These are phyloP conservation scores for Ostrea edulis DNA, from an alignment of 1,140 invertebrate species.

Conservation along the genomic window DNA sequence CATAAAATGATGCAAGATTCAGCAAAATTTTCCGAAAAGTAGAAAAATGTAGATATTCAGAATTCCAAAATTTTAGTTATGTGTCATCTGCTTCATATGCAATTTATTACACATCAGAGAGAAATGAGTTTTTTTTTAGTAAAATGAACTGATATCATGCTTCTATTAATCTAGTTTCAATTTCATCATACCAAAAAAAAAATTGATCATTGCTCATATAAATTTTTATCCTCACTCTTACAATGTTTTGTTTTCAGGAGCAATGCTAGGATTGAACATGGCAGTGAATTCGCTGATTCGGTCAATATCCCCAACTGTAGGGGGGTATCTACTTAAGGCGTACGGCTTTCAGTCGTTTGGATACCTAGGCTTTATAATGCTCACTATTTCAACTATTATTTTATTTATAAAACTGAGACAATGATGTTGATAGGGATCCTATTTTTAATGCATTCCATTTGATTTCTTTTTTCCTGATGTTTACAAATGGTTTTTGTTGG, in stretches of 20 bases:
- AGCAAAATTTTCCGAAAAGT: too few relatives aligned
- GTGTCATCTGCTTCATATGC: too few relatives aligned
- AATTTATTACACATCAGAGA: too few relatives aligned
- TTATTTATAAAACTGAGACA: constrained; percentile 65
- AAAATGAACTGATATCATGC: too few relatives aligned
- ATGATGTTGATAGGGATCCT: neutral
- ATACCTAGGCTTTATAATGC: constrained; percentile 70
- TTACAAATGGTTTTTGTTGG: neutral
- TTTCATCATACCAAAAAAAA: too few relatives aligned
- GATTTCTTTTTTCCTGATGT: neutral
- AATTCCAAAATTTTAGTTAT: too few relatives aligned
- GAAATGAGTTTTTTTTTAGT: too few relatives aligned
- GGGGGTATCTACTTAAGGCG: constrained; percentile 70
- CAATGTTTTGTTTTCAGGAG: constrained; percentile 70
- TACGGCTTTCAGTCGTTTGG: constrained; percentile 75
- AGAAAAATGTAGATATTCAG: too few relatives aligned
- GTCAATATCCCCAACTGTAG: constrained; percentile 73
- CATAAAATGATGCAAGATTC: neutral
- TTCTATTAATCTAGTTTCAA: too few relatives aligned
- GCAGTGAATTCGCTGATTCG: constrained; percentile 75
- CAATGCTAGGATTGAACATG: constrained; percentile 77
- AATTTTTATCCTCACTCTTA: neutral
- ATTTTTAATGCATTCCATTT: neutral
- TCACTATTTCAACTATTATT: constrained; percentile 65
- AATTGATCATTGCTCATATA: too few relatives aligned